phyloP scores from a whole-genome alignment of 1,140 invertebrate species.

The Eubasilissa regina region DNA sequence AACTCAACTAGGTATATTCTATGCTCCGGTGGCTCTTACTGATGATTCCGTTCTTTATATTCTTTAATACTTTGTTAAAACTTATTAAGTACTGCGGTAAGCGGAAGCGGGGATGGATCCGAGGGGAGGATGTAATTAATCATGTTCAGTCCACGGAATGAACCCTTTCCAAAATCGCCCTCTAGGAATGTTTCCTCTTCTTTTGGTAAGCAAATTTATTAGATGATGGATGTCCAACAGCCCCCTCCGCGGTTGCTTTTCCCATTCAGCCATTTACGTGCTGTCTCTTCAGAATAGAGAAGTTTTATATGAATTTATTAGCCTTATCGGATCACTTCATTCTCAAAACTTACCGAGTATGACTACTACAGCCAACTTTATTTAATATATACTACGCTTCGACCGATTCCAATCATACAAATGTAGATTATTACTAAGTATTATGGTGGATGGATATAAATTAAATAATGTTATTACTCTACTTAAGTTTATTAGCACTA shows the following conservation, averaged over 20 bases:
- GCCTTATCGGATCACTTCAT: neutral
- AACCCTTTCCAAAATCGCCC: constrained; percentile 51
- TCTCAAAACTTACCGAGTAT: too few species aligned
- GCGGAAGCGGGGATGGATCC: neutral
- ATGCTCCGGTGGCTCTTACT: too few species aligned
- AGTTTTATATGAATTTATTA: neutral
- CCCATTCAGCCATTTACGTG: neutral
- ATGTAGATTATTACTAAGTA: too few species aligned
- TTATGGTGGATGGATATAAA: too few species aligned
- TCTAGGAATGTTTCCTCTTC: constrained; percentile 55
- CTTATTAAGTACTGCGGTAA: neutral
- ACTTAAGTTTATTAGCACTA: too few species aligned
- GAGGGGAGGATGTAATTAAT: constrained; percentile 54
- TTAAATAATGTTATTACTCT: too few species aligned
- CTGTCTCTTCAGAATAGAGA: neutral
- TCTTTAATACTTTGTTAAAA: neutral
- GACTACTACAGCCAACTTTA: too few species aligned
- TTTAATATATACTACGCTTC: too few species aligned
- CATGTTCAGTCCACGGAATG: constrained; percentile 55
- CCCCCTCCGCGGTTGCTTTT: neutral
- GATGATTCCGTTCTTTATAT: too few species aligned
- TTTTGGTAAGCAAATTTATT: constrained; percentile 60
- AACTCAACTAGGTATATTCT: too few species aligned
- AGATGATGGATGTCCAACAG: constrained; percentile 58
- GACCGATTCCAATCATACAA: too few species aligned